Base-by-base conservation (phyloP, 2,113 vertebrate genomes). In the Nothoprocta pentlandii region DNA sequence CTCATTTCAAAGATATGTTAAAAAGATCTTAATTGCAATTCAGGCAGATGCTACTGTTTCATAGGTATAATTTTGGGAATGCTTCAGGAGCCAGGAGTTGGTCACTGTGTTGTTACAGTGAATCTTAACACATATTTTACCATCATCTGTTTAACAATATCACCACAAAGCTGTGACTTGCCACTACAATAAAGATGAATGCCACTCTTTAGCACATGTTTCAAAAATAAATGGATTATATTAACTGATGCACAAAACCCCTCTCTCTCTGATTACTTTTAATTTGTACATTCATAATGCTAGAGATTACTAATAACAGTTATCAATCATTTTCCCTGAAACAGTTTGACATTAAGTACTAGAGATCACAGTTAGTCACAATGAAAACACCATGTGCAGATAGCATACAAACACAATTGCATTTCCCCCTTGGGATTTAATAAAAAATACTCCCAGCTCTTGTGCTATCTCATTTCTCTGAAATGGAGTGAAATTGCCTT, bases 261-360 rank as follows among this genome's bases (percentile, higher is more conserved):
- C 46, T 34, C 70, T 87, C 77, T 58, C 62, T 88, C 69, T 95
- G 76, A 91, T 95, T 96, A 86, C 68, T 95, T 94, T 85, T 95
- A 95, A 94, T 95, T 94, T 94, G 68, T 93, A 85, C 82, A 64
- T 94, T 95, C 79, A 87, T 91, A 94, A 94, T 90, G 22, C 56
- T 42, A 67, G 75, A 42, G 76, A 78, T 92, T 91, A 70, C 87
- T 87, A 94, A 95, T 70, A 95, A 87, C 78, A 91, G 64, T 42
- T 85, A 88, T 94, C 95, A 92, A 25, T 96, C 89, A 80, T 86
- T 92, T 87, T 82, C 51, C 32, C 42, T 70, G 58, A 80, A 91
- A 75, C 3, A 56, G 14, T 84, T 84, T 92, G 90, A 95, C 91
- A 90, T 32, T 86, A 78, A 91, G 51, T 88, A 83, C 68, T 78